Evolutionary conservation across 2,797 vertebrate species (phyloP).

Genomic region (Sebastes paucispinis): DNA sequence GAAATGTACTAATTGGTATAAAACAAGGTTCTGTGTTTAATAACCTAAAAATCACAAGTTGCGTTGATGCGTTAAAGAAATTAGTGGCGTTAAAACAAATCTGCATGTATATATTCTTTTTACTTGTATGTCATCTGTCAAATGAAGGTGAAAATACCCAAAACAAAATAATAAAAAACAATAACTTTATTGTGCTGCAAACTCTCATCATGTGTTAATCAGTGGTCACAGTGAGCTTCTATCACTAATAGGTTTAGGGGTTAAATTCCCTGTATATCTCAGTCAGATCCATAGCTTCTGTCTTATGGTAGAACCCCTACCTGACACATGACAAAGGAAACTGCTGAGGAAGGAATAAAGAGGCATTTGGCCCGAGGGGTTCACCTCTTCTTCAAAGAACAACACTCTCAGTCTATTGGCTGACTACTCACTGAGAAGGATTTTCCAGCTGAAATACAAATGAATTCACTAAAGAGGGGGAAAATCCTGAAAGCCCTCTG

Average conservation of each 20-base stretch:
- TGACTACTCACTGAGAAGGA: background rate
- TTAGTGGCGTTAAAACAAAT: too few species aligned
- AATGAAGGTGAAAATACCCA: background rate
- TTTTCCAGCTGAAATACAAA: slow-evolving; percentile 52
- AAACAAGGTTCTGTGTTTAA: too few species aligned
- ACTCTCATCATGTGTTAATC: background rate
- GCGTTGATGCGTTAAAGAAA: too few species aligned
- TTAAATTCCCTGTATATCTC: slow-evolving; percentile 1
- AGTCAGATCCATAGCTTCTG: background rate
- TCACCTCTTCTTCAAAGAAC: slow-evolving; percentile 47
- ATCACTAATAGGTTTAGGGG: background rate
- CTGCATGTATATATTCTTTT: too few species aligned
- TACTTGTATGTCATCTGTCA: too few species aligned
- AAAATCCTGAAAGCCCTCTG: slow-evolving; percentile 4
- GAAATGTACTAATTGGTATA: too few species aligned
- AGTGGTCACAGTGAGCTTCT: background rate
- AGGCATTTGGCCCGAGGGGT: slow-evolving; percentile 23
- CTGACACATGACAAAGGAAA: slow-evolving; percentile 48
- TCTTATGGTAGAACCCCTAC: slow-evolving; percentile 29
- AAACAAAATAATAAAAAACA: background rate
- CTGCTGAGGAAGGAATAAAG: slow-evolving; percentile 31
- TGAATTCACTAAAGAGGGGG: slow-evolving; percentile 27
- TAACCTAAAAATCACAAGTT: too few species aligned
- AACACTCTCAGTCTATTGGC: slow-evolving; percentile 10
- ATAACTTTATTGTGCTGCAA: background rate